A percentile compares a stretch with the other conserved stretches of the same genome.
Conservation (phyloP, 2,113 vertebrate genomes). For the Triplophysa dalaica region DNA sequence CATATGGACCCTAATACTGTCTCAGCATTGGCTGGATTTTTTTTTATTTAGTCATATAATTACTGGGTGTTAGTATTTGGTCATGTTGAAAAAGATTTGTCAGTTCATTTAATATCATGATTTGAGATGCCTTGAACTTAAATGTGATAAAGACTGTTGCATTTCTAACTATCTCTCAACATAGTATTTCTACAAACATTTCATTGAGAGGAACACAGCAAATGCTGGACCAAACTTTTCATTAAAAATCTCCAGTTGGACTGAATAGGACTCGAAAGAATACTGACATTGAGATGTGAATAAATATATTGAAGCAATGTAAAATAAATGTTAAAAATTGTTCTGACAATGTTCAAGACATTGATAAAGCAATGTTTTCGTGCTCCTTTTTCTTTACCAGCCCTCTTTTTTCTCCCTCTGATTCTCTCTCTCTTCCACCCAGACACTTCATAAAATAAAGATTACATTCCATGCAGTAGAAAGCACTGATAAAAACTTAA, state of each 20-base stretch:
- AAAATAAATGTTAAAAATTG: constrained; percentile 31
- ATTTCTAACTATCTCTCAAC: not conserved
- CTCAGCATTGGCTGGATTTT: not conserved
- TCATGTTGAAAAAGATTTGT: not conserved
- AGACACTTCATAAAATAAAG: constrained; percentile 31
- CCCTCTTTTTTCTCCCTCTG: not conserved
- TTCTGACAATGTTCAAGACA: not conserved
- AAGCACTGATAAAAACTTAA: constrained; percentile 36
- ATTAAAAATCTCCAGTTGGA: not conserved
- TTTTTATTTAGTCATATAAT: not conserved
- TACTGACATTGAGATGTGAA: constrained; percentile 9
- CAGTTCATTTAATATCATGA: not conserved
- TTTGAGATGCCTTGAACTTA: constrained; percentile 21
- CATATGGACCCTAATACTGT: not conserved
- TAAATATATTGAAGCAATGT: not conserved
- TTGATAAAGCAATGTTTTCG: not conserved
- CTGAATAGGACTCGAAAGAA: not conserved
- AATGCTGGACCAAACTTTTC: not conserved
- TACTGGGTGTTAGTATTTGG: not conserved
- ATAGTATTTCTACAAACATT: constrained; percentile 25
- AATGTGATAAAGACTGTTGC: constrained; percentile 12
- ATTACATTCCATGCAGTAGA: constrained; percentile 50
- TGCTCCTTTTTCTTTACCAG: constrained; percentile 22
- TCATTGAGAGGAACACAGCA: not conserved
- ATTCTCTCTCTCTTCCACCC: not conserved